These are phyloP conservation scores for Crypturellus tataupa DNA, from an alignment of 2,797 vertebrate genomes.

Conservation along the genomic window DNA sequence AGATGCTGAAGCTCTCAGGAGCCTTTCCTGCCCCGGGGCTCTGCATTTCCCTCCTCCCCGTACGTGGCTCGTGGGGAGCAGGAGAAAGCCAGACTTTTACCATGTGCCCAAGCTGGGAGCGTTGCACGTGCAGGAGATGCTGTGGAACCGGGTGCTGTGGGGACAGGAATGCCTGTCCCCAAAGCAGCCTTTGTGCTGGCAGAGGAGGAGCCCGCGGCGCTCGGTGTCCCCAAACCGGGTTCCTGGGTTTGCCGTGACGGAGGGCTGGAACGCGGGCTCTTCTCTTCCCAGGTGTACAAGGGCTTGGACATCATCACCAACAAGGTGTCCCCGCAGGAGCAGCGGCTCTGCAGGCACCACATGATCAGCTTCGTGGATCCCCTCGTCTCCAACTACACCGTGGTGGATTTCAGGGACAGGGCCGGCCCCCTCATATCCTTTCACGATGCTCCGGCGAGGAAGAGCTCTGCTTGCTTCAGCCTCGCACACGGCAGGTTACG, in stretches of 20 bases:
- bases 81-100: not conserved
- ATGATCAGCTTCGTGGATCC: constrained; percentile 98
- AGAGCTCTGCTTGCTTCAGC: not conserved
- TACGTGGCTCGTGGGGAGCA: not conserved
- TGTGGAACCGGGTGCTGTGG: not conserved
- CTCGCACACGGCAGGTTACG: not conserved
- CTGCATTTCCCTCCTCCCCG: not conserved
- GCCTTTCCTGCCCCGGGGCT: not conserved
- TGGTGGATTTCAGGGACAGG: constrained; percentile 96
- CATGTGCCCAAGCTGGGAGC: not conserved
- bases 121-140: constrained; percentile 20
- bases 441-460: not conserved
- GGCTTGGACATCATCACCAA: constrained; percentile 97
- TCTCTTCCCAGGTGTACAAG: constrained; percentile 88
- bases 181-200: not conserved
- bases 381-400: constrained; percentile 90
- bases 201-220: constrained; percentile 5
- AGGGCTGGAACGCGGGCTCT: not conserved
- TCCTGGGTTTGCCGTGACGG: fast-evolving
- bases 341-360: constrained; percentile 90
- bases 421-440: constrained; percentile 95
- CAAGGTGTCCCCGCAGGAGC: constrained; percentile 90
- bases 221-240: not conserved
- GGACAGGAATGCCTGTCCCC: constrained; percentile 43
- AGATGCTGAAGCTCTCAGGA: not conserved